Base-by-base conservation (phyloP, 2,797 vertebrate species). In the Poeciliopsis gracilis region DNA sequence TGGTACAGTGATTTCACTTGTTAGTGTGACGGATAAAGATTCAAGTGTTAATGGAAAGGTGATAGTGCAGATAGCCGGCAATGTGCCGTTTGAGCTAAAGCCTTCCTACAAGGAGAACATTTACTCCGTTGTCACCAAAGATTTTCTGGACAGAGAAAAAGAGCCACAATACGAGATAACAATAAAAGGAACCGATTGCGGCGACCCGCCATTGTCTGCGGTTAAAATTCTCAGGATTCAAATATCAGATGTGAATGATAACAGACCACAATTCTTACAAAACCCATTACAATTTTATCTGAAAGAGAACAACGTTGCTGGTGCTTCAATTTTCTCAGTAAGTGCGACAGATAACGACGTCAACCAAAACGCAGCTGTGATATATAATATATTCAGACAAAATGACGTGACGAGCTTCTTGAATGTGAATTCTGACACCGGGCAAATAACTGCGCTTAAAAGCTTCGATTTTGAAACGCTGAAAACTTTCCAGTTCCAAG, bases 11-110 rank as follows among this genome's bases (percentile, higher is more conserved):
- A 94, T 97, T 1, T 96, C 97, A 0, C 93, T 97, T 0, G 91
- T 98, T 20, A 96, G 92, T 0, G 94, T 97, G 4, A 94, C 86
- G 1, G 97, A 98, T 79, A 90, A 88, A 1, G 97, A 98, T 70
- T 86, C 88, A 0, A 88, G 89, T 0, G 0, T 89, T 0, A 94
- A 94, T 67, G 89, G 90, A 0, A 90, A 91, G 82, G 82, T 91
- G 0, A 82, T 86, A 3, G 81, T 73, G 20, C 10, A 3, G 1
- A 78, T 94, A 38, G 53, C 8, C 0, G 41, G 75, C 0, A 45
- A 86, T 0, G 73, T 84, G 0, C 91, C 89, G 0, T 94, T 94
- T 84, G 86, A 88, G 20, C 69, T 94, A 15, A 90, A 86, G 18
- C 76, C 91, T 0, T 92, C 92, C 0, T 91, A 83, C 28, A 87